Evolutionary conservation across 2,113 vertebrate genomes (phyloP).

Genomic region (Anoura caudifer): DNA sequence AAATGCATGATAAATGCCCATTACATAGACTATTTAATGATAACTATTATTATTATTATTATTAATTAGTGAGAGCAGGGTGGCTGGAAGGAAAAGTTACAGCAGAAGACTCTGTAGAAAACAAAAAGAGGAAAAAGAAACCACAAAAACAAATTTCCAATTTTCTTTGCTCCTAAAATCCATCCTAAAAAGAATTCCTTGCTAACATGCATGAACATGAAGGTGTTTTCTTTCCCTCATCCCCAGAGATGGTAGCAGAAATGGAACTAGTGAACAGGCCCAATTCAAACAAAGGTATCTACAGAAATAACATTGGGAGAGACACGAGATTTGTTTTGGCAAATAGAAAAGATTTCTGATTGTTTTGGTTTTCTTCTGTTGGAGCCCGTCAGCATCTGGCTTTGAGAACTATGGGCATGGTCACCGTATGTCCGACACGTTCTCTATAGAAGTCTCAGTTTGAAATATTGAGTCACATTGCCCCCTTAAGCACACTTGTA

Average conservation of each 20-base stretch:
- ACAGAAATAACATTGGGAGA: conserved; percentile 53
- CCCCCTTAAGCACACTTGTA: neutral
- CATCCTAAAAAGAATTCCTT: conserved; percentile 22
- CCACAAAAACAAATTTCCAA: neutral
- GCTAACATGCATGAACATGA: neutral
- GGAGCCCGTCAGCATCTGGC: conserved; percentile 59
- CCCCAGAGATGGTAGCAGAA: conserved; percentile 54
- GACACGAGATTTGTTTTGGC: conserved; percentile 68
- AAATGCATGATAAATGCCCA: neutral
- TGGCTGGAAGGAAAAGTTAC: neutral
- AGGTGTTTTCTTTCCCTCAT: conserved; percentile 49
- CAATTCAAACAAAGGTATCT: conserved; percentile 64
- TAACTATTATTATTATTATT: neutral
- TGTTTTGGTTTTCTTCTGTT: conserved; percentile 63
- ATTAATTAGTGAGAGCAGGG: neutral
- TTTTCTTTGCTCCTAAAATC: conserved; percentile 19
- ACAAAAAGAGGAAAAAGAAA: neutral
- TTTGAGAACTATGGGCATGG: conserved; percentile 38
- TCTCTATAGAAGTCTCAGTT: neutral
- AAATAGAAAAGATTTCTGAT: conserved; percentile 50
- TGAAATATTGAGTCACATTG: conserved; percentile 37
- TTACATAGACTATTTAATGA: neutral
- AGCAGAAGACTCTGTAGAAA: neutral
- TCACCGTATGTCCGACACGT: conserved; percentile 60
- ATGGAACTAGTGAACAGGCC: conserved; percentile 22